A percentile compares a stretch with the other conserved stretches of the same genome.
Conservation (phyloP, 1,140 invertebrate genomes). For the Danaus plexippus region DNA sequence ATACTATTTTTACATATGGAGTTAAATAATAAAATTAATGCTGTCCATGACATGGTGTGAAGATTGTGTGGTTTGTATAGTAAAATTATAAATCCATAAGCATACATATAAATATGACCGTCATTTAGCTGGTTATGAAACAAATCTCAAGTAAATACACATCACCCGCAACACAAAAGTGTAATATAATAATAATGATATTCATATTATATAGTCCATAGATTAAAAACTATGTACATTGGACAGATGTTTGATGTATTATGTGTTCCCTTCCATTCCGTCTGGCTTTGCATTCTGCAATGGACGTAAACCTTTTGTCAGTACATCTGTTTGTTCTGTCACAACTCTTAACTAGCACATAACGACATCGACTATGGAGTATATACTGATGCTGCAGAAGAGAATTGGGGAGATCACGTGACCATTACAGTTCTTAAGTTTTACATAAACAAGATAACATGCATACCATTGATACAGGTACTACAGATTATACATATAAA, state of each 20-base stretch:
- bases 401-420: constrained; percentile 26
- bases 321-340: constrained; percentile 25
- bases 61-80: too few species aligned
- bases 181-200: too few species aligned
- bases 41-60: too few species aligned
- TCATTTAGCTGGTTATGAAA: too few species aligned
- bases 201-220: constrained; percentile 1
- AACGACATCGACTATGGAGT: constrained; percentile 50
- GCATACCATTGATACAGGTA: constrained; percentile 31
- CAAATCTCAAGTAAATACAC: too few species aligned
- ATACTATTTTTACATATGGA: too few species aligned
- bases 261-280: constrained; percentile 62
- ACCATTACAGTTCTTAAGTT: constrained; percentile 26
- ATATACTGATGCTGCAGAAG: constrained; percentile 20
- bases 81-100: too few species aligned
- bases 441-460: constrained; percentile 36
- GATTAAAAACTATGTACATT: constrained; percentile 28
- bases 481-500: constrained; percentile 14
- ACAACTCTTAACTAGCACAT: constrained; percentile 39
- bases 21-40: too few species aligned
- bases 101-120: too few species aligned
- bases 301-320: constrained; percentile 58
- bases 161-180: too few species aligned
- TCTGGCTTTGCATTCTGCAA: constrained; percentile 64
- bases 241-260: constrained; percentile 44